Evolutionary conservation across 2,113 vertebrate genomes (phyloP).

Genomic region (Phalacrocorax carbo): DNA sequence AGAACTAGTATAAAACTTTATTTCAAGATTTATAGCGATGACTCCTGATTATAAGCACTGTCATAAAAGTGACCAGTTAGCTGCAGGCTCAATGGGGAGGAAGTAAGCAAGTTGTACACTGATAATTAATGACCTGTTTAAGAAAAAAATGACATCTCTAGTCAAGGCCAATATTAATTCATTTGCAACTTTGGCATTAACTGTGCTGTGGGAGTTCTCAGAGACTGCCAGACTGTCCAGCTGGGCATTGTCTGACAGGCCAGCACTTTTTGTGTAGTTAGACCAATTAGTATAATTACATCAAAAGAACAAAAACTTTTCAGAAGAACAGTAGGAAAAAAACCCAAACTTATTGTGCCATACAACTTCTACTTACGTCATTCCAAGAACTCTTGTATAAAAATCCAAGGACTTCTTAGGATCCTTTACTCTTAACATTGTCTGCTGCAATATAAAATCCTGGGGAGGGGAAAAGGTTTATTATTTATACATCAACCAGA

Average conservation of each 20-base stretch:
- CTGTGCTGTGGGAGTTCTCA: not conserved
- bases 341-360: not conserved
- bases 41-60: not conserved
- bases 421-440: slow-evolving; percentile 96
- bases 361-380: slow-evolving; percentile 86
- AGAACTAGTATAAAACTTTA: not conserved
- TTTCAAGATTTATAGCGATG: not conserved
- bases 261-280: not conserved
- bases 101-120: not conserved
- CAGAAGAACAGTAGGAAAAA: not conserved
- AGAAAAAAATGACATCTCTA: not conserved
- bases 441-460: slow-evolving; percentile 98
- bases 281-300: not conserved
- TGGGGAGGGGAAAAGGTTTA: slow-evolving; percentile 4
- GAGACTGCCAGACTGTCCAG: not conserved
- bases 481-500: not conserved
- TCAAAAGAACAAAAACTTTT: not conserved
- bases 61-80: not conserved
- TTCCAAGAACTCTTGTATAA: slow-evolving; percentile 95
- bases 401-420: slow-evolving; percentile 95
- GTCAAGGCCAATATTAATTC: not conserved
- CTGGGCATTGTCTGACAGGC: not conserved
- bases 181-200: not conserved
- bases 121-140: not conserved
- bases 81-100: not conserved